Conservation (phyloP, 2,113 vertebrate species). For the Anthoscopus minutus region DNA sequence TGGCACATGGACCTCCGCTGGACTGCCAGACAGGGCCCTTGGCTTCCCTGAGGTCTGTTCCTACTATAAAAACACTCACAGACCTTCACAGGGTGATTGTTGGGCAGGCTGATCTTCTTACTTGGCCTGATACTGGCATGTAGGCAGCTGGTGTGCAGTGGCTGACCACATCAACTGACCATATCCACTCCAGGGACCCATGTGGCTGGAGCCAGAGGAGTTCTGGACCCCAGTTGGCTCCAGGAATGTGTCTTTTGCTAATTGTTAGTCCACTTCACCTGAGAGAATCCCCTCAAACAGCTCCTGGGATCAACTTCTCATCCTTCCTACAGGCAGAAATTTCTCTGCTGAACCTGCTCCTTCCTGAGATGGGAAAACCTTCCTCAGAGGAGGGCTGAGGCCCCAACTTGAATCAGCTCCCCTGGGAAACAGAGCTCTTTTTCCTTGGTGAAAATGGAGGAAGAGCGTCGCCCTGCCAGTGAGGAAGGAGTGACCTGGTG, state of each 20-base stretch:
- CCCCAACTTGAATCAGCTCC: neutral
- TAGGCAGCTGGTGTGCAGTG: accelerated
- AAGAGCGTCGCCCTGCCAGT: accelerated
- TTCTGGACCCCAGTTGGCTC: neutral
- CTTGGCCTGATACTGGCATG: neutral
- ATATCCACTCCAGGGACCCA: neutral
- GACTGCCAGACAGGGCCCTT: neutral
- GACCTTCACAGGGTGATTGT: neutral
- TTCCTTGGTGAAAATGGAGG: neutral
- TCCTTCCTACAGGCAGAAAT: neutral
- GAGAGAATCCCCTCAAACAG: neutral
- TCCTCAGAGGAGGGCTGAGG: neutral
- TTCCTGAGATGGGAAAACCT: neutral
- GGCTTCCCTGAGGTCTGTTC: neutral
- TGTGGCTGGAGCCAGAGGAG: neutral
- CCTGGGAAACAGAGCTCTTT: neutral
- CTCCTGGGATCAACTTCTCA: neutral
- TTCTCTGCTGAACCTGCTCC: neutral
- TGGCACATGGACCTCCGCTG: neutral
- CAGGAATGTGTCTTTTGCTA: neutral
- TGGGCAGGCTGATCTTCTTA: neutral
- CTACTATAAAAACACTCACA: neutral
- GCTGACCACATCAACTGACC: accelerated
- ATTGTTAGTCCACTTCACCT: neutral
- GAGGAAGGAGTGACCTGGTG: neutral